Evolutionary conservation across 1,140 invertebrate genomes (phyloP), one percentile per base, ranked within the genome.

Genomic region (Apis laboriosa): DNA sequence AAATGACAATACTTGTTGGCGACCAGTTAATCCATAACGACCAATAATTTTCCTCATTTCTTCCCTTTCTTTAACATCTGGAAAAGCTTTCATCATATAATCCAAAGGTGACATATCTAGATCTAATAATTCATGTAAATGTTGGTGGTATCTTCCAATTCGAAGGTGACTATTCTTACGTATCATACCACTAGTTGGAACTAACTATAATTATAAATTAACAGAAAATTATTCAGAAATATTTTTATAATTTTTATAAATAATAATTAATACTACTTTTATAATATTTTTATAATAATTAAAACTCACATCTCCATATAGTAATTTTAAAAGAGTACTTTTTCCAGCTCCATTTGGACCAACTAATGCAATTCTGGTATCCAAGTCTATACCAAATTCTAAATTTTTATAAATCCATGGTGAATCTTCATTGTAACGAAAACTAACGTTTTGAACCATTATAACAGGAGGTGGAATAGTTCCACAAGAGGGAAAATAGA

Each of bases 1-100:
- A 68, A 53, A 17, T 9, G 7, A 53, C 9, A 21, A 80, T 91
- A 98, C 97, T 95, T 99, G 99, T 93, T 99, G 99, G 90, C 98
- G 96, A 9, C 99, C 99, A 28, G 99, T 98, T 9, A 99, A 94
- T 24, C 99, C 99, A 93, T 99, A 99, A 82, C 99, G 95, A 7
- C 99, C 99, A 91, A 99, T 99, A 85, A 99, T 99, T 94, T 99
- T 99, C 74, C 99, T 95, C 99, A 99, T 99, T 93, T 99, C 99
- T 94, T 99, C 99, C 56, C 97, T 96, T 94, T 99, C 99, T 90
- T 99, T 99, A 3, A 99, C 97, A 34, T 99, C 98, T 0, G 99
- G 99, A 92, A 99, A 99, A 85, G 96, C 96, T 90, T 97, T 97
- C 97, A 99, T 97, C 99, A 99, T 99, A 92, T 99, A 99, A 84